Evolutionary conservation across 2,888 invertebrate genomes (phyloP).

Genomic region (Serrognathus titanus): DNA sequence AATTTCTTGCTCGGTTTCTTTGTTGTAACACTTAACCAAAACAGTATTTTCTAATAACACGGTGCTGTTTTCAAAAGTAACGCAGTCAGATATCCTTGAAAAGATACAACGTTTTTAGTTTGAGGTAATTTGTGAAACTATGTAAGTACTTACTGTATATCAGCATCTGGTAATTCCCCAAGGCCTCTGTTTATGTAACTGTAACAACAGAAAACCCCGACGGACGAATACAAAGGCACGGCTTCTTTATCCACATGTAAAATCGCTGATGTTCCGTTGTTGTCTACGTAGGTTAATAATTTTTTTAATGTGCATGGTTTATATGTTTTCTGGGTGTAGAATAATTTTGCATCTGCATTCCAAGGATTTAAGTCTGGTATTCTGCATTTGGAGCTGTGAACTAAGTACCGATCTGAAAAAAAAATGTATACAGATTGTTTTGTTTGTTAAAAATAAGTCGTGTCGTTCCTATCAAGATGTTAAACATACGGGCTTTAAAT

Average conservation of each 20-base stretch:
- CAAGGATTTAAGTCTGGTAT: constrained; percentile 62
- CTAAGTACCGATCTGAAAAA: constrained; percentile 42
- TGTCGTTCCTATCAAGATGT: too few relatives aligned
- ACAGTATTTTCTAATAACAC: constrained; percentile 49
- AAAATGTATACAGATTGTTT: not conserved
- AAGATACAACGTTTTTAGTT: constrained; percentile 1
- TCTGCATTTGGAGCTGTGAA: constrained; percentile 60
- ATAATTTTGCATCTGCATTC: constrained; percentile 53
- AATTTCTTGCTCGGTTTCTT: constrained; percentile 36
- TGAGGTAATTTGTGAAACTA: not conserved
- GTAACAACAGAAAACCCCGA: constrained; percentile 31
- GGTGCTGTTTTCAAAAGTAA: constrained; percentile 45
- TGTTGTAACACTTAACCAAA: constrained; percentile 51
- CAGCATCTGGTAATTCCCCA: constrained; percentile 26
- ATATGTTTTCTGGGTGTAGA: constrained; percentile 54
- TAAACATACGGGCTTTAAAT: too few relatives aligned
- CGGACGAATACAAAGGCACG: constrained; percentile 9
- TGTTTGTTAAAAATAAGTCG: too few relatives aligned
- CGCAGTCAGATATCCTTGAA: constrained; percentile 51
- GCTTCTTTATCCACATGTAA: constrained; percentile 38
- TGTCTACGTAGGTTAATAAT: constrained; percentile 40
- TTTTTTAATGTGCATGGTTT: constrained; percentile 50
- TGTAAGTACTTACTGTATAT: constrained; percentile 27
- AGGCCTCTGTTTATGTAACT: constrained; percentile 32
- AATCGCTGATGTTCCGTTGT: constrained; percentile 36